phyloP scores from a whole-genome alignment of 2,113 vertebrate species.

The Brachypteracias leptosomus region DNA sequence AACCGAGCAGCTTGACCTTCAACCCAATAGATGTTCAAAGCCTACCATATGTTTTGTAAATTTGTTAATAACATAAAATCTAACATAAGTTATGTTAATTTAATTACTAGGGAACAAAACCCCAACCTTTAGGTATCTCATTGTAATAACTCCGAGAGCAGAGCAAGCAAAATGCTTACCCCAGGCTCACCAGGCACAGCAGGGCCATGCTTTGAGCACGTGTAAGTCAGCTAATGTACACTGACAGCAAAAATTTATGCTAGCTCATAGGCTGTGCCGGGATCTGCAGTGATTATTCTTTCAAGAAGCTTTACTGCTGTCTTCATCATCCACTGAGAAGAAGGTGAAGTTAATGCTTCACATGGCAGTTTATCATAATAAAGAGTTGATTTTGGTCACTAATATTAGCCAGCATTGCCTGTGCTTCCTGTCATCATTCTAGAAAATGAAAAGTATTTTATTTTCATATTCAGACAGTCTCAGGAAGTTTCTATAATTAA shows the following conservation, averaged over 20 bases:
- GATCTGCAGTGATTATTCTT: neutral
- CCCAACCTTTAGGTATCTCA: neutral
- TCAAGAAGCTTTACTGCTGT: neutral
- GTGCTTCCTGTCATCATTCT: neutral
- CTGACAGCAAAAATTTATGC: neutral
- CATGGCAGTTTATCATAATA: neutral
- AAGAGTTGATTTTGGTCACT: neutral
- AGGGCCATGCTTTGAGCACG: neutral
- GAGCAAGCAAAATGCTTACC: neutral
- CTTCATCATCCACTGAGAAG: neutral
- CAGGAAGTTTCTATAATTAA: neutral
- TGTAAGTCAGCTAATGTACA: neutral
- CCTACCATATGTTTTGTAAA: neutral
- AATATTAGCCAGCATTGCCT: neutral
- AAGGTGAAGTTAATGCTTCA: neutral
- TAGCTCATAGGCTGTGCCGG: neutral
- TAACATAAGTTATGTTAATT: neutral
- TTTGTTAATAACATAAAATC: neutral
- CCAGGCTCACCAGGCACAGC: neutral
- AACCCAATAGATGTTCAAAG: neutral
- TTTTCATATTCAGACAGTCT: neutral
- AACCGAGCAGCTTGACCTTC: neutral
- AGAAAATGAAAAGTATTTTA: neutral
- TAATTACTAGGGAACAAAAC: neutral
- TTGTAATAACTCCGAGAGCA: neutral